Conservation (phyloP, 2,888 invertebrate genomes). For the Cheilosia vernalis region DNA sequence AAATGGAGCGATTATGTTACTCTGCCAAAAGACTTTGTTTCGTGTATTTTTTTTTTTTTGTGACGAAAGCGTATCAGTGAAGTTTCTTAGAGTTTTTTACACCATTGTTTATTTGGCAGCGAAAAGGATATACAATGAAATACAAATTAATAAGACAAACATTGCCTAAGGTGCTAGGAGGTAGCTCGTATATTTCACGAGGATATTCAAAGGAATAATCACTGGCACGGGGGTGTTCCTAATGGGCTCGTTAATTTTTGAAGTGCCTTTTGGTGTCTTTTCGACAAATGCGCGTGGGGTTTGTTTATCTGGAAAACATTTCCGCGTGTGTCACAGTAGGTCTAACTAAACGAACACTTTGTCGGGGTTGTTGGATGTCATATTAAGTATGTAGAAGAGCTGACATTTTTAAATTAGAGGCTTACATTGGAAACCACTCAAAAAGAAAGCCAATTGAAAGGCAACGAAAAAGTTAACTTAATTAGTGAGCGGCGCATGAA, state of each 20-base stretch:
- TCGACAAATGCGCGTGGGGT: background rate
- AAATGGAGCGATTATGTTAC: slow-evolving; percentile 61
- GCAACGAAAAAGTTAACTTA: background rate
- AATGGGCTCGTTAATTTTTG: slow-evolving; percentile 64
- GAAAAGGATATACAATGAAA: background rate
- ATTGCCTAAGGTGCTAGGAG: background rate
- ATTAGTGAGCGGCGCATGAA: background rate
- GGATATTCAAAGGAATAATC: slow-evolving; percentile 27
- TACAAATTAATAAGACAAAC: background rate
- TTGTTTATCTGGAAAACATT: slow-evolving; percentile 21
- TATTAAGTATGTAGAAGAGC: background rate
- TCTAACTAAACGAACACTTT: background rate
- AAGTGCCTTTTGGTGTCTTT: slow-evolving; percentile 60
- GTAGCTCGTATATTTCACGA: background rate
- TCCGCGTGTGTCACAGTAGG: background rate
- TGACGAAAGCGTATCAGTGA: background rate
- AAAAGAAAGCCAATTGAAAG: background rate
- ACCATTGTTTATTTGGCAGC: background rate
- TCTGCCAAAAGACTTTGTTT: slow-evolving; percentile 7
- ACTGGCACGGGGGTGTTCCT: slow-evolving; percentile 39
- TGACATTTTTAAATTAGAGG: background rate
- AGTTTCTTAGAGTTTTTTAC: slow-evolving; percentile 15
- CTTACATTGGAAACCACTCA: slow-evolving; percentile 9
- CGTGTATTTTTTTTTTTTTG: background rate
- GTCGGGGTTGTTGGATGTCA: background rate